These are phyloP conservation scores for Luperina nickerlii DNA, from an alignment of 2,888 invertebrate genomes.

Conservation along the genomic window DNA sequence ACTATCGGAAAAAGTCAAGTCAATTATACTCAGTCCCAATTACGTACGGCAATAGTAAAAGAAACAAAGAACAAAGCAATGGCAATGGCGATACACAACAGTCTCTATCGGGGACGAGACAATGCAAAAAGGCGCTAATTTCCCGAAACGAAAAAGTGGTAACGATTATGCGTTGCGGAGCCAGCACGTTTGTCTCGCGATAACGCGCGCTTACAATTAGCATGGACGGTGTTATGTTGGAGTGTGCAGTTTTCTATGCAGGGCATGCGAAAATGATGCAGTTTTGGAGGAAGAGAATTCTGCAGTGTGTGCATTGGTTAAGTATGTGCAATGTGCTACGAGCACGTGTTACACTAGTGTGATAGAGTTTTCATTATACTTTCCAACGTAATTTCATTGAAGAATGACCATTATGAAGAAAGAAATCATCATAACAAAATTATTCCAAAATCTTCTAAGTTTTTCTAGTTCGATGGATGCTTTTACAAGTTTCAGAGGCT, in stretches of 20 bases:
- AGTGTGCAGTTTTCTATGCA: conserved; percentile 31
- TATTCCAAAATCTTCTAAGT: neutral
- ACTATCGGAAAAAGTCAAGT: conserved; percentile 51
- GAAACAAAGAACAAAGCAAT: conserved; percentile 65
- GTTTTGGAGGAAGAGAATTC: neutral
- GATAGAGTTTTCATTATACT: neutral
- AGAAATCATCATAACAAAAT: neutral
- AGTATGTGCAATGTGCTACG: neutral
- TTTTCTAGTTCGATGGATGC: neutral
- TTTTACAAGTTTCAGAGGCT: neutral
- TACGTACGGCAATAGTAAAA: conserved; percentile 65
- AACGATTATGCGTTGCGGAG: conserved; percentile 90
- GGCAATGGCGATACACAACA: conserved; percentile 74
- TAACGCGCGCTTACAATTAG: conserved; percentile 90
- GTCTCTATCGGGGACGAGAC: conserved; percentile 81
- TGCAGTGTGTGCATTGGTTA: neutral
- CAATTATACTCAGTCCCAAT: conserved; percentile 68
- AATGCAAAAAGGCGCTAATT: conserved; percentile 90
- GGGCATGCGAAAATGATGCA: neutral
- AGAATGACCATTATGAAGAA: neutral
- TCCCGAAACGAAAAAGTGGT: conserved; percentile 89
- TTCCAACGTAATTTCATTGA: neutral
- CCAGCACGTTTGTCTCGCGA: conserved; percentile 90
- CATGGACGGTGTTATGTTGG: conserved; percentile 78
- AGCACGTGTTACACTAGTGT: neutral